Base-by-base conservation (phyloP, 2,888 invertebrate genomes). In the Charanyca ferruginea region DNA sequence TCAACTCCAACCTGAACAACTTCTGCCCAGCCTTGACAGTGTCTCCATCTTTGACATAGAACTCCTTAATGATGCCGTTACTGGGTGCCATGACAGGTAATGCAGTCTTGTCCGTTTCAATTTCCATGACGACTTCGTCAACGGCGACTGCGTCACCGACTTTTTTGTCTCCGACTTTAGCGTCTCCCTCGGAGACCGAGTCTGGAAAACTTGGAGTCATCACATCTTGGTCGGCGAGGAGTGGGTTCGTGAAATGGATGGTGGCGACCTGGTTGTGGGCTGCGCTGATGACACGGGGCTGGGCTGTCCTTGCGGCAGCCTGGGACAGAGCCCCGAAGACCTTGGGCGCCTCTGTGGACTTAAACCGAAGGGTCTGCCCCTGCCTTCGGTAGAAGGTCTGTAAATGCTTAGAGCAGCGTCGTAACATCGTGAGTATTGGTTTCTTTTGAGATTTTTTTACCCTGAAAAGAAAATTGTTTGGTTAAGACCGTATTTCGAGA, bases 131-230 rank as follows among this genome's bases (percentile, higher is more conserved):
- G 1, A 99, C 97, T 86, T 99, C 99, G 94, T 99, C 99, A 69
- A 97, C 98, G 4, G 96, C 97, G 0, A 99, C 99, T 63, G 97
- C 96, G 87, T 99, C 99, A 0, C 99, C 99, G 51, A 94, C 93
- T 74, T 94, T 94, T 73, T 94, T 94, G 75, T 60, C 66, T 0
- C 92, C 96, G 91, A 97, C 97, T 96, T 98, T 98, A n/a, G 99
- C 98, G 94, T 99, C 99, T 80, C 99, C 99, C 95, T 99, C 99
- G 18, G 99, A 98, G 51, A 99, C 98, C 58, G 99, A 99, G 90
- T 99, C 99, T 0, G 99, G 99, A 94, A 99, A 99, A 25, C 98
- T 96, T 8, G 99, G 99, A 25, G 98, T 98, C 85, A 96, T 96
- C 1, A 99, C 97, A 83, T 97, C 96, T 88, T 96, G 96, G 71